Conservation (phyloP, 1,140 invertebrate genomes). For the Coptotermes formosanus region DNA sequence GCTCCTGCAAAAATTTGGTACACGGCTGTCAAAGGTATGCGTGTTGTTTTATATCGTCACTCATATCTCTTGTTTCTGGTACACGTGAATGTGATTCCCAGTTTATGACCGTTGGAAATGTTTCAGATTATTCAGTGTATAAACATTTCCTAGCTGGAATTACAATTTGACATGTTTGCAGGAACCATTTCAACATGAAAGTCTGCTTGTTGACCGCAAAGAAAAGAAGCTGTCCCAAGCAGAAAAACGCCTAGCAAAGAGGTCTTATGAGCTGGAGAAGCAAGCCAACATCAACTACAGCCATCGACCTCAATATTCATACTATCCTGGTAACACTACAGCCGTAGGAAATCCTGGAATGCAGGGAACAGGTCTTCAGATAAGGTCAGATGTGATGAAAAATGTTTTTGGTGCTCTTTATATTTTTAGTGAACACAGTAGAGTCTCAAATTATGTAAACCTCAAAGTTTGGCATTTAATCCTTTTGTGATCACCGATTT, state of each 20-base stretch:
- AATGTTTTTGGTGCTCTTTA: neutral
- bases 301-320: constrained; percentile 49
- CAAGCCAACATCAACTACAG: constrained; percentile 71
- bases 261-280: constrained; percentile 93
- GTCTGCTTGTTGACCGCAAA: constrained; percentile 90
- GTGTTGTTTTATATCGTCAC: neutral
- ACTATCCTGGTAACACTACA: constrained; percentile 41
- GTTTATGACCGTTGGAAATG: neutral
- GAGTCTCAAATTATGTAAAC: too few species aligned
- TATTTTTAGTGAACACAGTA: neutral
- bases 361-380: constrained; percentile 33
- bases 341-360: constrained; percentile 22
- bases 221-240: constrained; percentile 93
- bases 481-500: too few species aligned
- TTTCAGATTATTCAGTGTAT: neutral
- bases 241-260: constrained; percentile 89
- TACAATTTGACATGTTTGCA: constrained; percentile 37
- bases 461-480: too few species aligned
- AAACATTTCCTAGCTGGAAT: neutral
- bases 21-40: constrained; percentile 66
- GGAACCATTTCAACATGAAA: constrained; percentile 96
- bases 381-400: constrained; percentile 31
- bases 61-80: neutral
- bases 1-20: constrained; percentile 65
- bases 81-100: neutral